Evolutionary conservation across 2,888 invertebrate genomes (phyloP), one percentile per base, ranked within the genome.

Genomic region (Lypha dubia): DNA sequence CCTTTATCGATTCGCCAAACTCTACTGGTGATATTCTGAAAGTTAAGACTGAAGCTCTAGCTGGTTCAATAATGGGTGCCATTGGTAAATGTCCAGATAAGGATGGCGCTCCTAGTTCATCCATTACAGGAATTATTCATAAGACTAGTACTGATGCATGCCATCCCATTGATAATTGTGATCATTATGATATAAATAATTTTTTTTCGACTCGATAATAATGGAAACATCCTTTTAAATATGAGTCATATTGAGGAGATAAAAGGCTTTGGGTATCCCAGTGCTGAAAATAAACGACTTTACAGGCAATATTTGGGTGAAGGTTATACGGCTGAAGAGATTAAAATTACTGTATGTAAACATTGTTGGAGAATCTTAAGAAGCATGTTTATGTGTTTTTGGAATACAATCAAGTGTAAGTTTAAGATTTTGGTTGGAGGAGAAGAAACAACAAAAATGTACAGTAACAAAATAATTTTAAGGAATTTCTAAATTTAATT

Each of bases 141-240:
- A 7, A 77, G 58, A 71, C 80, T 68, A 87, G 86, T 49, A n/a
- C n/a, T n/a, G 86, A 84, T 56, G 17, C 15, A 17, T 90, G 89
- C 51, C 88, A 88, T 86, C 88, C 88, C 20, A 46, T 76, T 13
- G 87, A 80, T 65, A 86, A 84, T 84, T 89, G 89, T 84, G 92
- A 92, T 88, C 91, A 91, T 71, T 92, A 90, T 60, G 92, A 92
- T 79, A 90, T 92, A 74, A 90, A 90, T 79, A 88, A 91, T 86
- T 92, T 91, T n/a, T 89, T 93, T 92, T 87, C 92, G 90, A 65
- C 90, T 93, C 68, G 91, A 91, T 86, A 92, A 93, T 62, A 87
- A 90, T 80, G 92, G 92, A 85, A 92, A 90, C 88, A 92, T 92
- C 46, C 84, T 92, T 87, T 79, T 92, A 35, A 90, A 89, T 79